Base-by-base conservation (phyloP, 2,797 vertebrate genomes). In the Meda fulgida region DNA sequence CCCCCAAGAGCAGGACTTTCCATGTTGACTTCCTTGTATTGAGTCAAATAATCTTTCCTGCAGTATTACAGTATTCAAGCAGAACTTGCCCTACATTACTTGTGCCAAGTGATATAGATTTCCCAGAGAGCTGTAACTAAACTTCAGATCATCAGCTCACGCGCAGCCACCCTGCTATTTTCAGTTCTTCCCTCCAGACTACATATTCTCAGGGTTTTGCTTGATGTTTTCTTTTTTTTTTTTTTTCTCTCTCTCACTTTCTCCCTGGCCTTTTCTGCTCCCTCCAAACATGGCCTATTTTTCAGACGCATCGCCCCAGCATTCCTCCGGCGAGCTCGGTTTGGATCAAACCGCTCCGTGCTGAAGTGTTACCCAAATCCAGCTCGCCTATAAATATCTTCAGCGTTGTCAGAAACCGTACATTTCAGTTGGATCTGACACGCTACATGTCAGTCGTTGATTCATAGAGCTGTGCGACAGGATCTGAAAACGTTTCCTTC, bases 381-480 rank as follows among this genome's bases (percentile, higher is more conserved):
- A 43, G 53, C 67, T 83, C 87, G 40, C 77, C 89, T 93, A 93
- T 92, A 92, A 94, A 94, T 93, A 93, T 91, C 89, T 53, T 85
- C 48, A 75, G 88, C 89, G 4, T 89, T 63, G 63, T 90, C 70
- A 86, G 85, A 91, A 58, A 36, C 31, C 2, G 38, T 84, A 85
- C 76, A 31, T 81, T 92, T 87, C 71, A 69, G 26, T 86, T 89
- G 90, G 85, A 78, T 53, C 53, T 88, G 85, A 51, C 26, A 21
- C 38, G 1, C 55, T 29, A 40, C 13, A 6, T 3, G 9, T 19
- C 21, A 5, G 9, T 31, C 31, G 14, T 26, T 38, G 10, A 6
- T 55, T 58, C 14, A 9, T 55, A 23, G 51, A 60, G 65, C 21
- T 38, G 40, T 36, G 21, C 31, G 63, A 43, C 43, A 75, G 63